Evolutionary conservation across 2,797 vertebrate species (phyloP), one percentile per base, ranked within the genome.

Genomic region (Vultur gryphus): DNA sequence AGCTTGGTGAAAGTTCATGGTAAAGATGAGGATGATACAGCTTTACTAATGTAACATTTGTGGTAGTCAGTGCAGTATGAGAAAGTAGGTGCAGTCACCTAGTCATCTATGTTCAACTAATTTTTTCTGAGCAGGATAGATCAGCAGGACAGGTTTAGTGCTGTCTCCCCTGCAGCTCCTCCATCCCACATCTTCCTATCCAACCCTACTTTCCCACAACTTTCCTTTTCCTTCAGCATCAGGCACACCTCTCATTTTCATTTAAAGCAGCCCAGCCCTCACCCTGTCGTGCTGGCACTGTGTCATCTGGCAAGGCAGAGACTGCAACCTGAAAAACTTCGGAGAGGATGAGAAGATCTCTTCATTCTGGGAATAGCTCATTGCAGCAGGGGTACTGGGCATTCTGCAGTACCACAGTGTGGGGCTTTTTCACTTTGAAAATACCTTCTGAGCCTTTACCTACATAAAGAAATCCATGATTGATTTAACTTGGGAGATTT

Each of bases 81-180:
- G 39, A 57, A 78, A 54, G 21, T 26, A 28, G 6, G 49, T 89
- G 16, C 44, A 66, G 19, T 76, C 54, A n/a, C n/a, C 15, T 54
- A 23, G 13, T 67, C 19, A 11, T 44, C n/a, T 77, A 0, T 48
- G 44, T 44, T 72, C 18, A 55, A 2, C 15, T 13, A 2, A 1
- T 46, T 29, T 64, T 80, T 90, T 58, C 26, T 28, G 59, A 90
- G 39, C 26, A 46, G 59, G 35, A 20, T 58, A 37, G n/a, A 69
- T 79, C 35, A 43, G 25, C 43, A 69, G 79, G 55, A 46, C 48
- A 58, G 16, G 21, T 80, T 87, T 83, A 46, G 55, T 10, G 23
- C 44, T 59, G 28, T 29, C 28, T 87, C 13, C 41, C 14, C 35
- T 84, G 61, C 52, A 91, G 61, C 41, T 80, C 18, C 48, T 59